phyloP scores from a whole-genome alignment of 2,113 vertebrate species.

The Turnix velox region DNA sequence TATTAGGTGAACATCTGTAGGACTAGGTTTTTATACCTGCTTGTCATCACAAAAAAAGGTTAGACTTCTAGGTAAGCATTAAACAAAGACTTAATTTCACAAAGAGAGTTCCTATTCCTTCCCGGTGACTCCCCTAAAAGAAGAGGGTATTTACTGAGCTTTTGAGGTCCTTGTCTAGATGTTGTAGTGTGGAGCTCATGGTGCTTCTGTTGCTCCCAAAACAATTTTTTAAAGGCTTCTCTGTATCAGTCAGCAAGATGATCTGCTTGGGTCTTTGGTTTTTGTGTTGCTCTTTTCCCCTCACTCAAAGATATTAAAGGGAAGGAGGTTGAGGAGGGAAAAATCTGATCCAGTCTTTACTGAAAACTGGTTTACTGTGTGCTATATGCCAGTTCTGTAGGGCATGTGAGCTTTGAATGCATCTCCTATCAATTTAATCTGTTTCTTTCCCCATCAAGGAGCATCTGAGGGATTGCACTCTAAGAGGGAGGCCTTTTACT shows the following conservation, averaged over 20 bases:
- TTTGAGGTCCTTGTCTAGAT: not conserved
- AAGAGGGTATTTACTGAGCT: not conserved
- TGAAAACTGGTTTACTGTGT: not conserved
- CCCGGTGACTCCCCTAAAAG: not conserved
- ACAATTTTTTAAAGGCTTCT: not conserved
- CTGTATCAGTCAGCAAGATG: not conserved
- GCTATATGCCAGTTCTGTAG: not conserved
- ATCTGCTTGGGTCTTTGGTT: not conserved
- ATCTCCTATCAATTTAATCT: not conserved
- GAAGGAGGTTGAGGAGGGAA: not conserved
- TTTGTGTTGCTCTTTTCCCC: too few species aligned
- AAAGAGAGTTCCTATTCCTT: not conserved
- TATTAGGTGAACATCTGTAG: not conserved
- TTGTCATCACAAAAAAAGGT: not conserved
- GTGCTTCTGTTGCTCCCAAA: not conserved
- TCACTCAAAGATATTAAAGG: not conserved
- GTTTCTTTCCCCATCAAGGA: not conserved
- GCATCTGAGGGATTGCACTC: not conserved
- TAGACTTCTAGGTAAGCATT: not conserved
- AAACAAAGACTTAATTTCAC: not conserved
- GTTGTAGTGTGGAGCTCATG: not conserved
- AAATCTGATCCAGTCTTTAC: not conserved
- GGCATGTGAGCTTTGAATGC: not conserved
- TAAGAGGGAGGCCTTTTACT: not conserved
- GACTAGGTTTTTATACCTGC: not conserved